Conservation (phyloP, 2,113 vertebrate genomes). For the Pheucticus melanocephalus region DNA sequence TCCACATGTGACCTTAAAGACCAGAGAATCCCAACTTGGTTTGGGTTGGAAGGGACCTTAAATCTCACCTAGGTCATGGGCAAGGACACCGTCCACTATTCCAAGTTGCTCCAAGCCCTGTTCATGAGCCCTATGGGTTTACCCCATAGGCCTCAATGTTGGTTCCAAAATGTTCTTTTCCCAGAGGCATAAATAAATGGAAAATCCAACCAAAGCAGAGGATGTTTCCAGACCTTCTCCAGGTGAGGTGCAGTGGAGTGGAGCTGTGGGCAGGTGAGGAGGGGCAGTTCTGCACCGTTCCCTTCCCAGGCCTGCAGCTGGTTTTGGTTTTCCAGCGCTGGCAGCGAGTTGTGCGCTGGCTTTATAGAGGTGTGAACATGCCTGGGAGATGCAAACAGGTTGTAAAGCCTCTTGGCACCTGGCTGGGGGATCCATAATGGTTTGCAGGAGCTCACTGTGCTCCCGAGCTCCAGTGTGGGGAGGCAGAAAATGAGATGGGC, state of each 20-base stretch:
- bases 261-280: neutral
- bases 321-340: slow-evolving; percentile 40
- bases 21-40: neutral
- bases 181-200: neutral
- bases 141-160: accelerated
- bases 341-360: neutral
- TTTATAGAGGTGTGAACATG: slow-evolving; percentile 65
- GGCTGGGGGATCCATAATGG: slow-evolving; percentile 34
- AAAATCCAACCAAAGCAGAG: neutral
- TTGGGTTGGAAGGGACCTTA: neutral
- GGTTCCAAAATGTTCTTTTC: neutral
- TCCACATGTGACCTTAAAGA: neutral
- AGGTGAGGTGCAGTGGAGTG: neutral
- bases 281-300: neutral
- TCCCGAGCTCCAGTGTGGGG: neutral
- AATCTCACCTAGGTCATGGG: neutral
- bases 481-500: neutral
- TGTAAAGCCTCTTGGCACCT: slow-evolving; percentile 61
- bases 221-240: neutral
- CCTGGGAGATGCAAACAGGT: slow-evolving; percentile 56
- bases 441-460: neutral
- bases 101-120: neutral
- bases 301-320: slow-evolving; percentile 38
- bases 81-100: neutral
- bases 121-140: neutral